Percentiles rank a stretch among this genome's conserved stretches.
phyloP scores from a whole-genome alignment of 2,888 invertebrate genomes.

The Orthosia gothica region DNA sequence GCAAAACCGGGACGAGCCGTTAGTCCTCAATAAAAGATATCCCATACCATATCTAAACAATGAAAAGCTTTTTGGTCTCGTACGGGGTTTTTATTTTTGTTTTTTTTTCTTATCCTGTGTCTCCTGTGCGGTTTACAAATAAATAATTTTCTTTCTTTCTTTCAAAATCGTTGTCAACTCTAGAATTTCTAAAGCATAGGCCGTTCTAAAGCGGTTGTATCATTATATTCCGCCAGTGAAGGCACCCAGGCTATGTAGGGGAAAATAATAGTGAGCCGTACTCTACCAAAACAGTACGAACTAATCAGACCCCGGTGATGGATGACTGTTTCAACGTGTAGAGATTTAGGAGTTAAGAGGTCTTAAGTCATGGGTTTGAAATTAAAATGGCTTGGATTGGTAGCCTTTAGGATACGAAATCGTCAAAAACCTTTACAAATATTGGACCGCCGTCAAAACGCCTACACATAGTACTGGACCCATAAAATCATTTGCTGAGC shows the following conservation, averaged over 20 bases:
- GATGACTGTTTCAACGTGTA: slow-evolving; percentile 70
- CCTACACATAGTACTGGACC: too few species aligned
- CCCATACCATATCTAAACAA: neutral
- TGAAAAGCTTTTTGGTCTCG: neutral
- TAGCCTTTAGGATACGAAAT: neutral
- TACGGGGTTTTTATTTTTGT: too few species aligned
- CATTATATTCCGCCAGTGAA: slow-evolving; percentile 81
- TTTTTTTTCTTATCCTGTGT: too few species aligned
- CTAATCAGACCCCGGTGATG: slow-evolving; percentile 77
- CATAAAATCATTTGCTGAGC: too few species aligned
- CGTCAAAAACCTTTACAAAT: too few species aligned
- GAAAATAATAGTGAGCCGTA: slow-evolving; percentile 82
- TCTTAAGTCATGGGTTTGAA: slow-evolving; percentile 13
- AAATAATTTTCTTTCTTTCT: too few species aligned
- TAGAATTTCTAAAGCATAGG: slow-evolving; percentile 60
- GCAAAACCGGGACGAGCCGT: too few species aligned
- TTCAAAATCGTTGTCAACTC: slow-evolving; percentile 55
- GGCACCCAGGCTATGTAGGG: slow-evolving; percentile 80
- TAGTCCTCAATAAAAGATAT: too few species aligned
- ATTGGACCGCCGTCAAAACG: too few species aligned
- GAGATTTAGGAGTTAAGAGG: slow-evolving; percentile 45
- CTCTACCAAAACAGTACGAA: slow-evolving; percentile 71
- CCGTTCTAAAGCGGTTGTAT: slow-evolving; percentile 80
- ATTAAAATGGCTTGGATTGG: neutral
- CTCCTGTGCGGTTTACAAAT: too few species aligned